Conservation (phyloP, 2,797 vertebrate genomes). For the Triplophysa yarkandensis region DNA sequence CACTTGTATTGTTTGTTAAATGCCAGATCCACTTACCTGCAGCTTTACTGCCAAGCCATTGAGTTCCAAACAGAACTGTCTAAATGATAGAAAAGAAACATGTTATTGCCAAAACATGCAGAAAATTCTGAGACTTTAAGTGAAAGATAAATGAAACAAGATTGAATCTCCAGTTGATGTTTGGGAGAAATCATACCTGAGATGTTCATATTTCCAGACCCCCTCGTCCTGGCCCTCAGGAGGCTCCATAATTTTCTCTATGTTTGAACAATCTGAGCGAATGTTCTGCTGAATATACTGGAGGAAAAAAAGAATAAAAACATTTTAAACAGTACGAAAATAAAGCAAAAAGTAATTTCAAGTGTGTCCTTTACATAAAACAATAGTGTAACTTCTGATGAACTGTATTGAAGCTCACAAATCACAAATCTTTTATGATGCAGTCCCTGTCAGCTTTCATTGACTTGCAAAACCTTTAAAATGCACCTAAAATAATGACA, state of each 20-base stretch:
- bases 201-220: conserved; percentile 98
- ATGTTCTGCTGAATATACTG: conserved; percentile 99
- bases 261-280: conserved; percentile 95
- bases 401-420: too few species aligned
- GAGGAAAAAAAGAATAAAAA: conserved; percentile 42
- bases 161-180: neutral
- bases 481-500: too few species aligned
- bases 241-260: conserved; percentile 97
- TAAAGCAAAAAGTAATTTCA: neutral
- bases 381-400: too few species aligned
- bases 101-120: neutral
- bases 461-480: neutral
- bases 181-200: conserved; percentile 77
- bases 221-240: conserved; percentile 98
- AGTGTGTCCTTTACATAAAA: neutral
- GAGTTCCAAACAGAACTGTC: conserved; percentile 98
- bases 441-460: neutral
- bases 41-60: conserved; percentile 98
- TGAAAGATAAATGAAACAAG: neutral
- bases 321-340: neutral
- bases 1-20: too few species aligned
- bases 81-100: conserved; percentile 62
- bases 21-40: conserved; percentile 79
- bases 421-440: too few species aligned
- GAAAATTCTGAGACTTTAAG: neutral